Conservation (phyloP, 1,140 invertebrate genomes). For the Pissodes strobi region DNA sequence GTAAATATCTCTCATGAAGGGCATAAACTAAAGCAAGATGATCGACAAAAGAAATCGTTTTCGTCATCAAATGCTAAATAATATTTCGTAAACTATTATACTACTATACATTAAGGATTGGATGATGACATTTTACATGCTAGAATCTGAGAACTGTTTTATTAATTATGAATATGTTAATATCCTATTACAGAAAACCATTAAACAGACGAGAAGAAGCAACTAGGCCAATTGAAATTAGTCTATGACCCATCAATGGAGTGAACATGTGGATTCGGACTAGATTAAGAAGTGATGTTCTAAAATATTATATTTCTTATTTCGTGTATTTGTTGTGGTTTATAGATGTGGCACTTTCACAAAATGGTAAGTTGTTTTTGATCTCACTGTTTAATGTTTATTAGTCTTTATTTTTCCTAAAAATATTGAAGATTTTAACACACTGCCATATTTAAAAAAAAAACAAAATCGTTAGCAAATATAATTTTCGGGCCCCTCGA, state of each 20-base stretch:
- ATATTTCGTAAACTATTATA: too few species aligned
- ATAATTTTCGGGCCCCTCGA: too few species aligned
- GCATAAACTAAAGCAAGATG: too few species aligned
- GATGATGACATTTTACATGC: not conserved
- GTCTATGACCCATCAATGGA: slow-evolving; percentile 21
- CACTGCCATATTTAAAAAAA: too few species aligned
- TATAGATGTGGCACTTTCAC: not conserved
- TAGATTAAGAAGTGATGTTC: slow-evolving; percentile 17
- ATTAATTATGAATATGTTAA: slow-evolving; percentile 37
- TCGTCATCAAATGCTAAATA: too few species aligned
- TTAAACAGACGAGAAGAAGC: slow-evolving; percentile 16
- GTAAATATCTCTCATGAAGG: too few species aligned
- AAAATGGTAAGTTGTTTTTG: slow-evolving; percentile 25
- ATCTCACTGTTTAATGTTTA: too few species aligned
- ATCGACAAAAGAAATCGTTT: too few species aligned
- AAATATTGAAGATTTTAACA: too few species aligned
- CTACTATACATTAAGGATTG: too few species aligned
- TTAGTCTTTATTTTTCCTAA: too few species aligned
- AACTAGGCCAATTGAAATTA: slow-evolving; percentile 17
- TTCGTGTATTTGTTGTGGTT: slow-evolving; percentile 18
- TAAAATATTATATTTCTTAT: not conserved
- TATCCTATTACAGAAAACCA: slow-evolving; percentile 15
- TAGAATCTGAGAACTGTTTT: slow-evolving; percentile 13
- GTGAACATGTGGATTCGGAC: slow-evolving; percentile 35
- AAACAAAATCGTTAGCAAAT: too few species aligned